These are phyloP conservation scores for Kryptolebias marmoratus DNA, from an alignment of 2,113 vertebrate genomes.

Conservation along the genomic window DNA sequence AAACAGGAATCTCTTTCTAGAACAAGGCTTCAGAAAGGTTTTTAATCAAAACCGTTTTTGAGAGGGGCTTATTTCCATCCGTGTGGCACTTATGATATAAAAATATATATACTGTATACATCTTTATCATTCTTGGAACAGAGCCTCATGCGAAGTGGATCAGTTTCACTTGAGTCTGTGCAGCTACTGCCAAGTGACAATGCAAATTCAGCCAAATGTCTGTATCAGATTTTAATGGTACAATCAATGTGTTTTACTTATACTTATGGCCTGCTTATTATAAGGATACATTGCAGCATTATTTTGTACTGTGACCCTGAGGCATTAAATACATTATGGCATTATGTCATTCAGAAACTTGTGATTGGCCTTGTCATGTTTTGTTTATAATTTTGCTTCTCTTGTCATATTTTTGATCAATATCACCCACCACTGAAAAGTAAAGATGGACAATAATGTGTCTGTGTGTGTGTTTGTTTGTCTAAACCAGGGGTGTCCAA, in stretches of 20 bases:
- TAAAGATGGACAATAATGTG: no score
- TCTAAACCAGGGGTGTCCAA: no score
- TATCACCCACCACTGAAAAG: no score
- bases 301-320: background rate
- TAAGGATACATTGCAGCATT: background rate
- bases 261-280: conserved; percentile 13
- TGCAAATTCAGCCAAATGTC: conserved; percentile 45
- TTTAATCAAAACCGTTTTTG: conserved; percentile 32
- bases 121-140: conserved; percentile 47
- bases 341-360: background rate
- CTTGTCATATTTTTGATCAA: no score
- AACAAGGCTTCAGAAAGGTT: conserved; percentile 7
- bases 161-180: conserved; percentile 24
- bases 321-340: background rate
- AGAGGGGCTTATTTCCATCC: conserved; percentile 20
- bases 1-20: conserved; percentile 6
- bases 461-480: no score
- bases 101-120: background rate
- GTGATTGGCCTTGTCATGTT: no score
- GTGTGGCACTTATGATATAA: conserved; percentile 14
- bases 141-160: conserved; percentile 45
- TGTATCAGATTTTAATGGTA: conserved; percentile 8
- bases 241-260: conserved; percentile 6
- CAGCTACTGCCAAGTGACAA: conserved; percentile 43
- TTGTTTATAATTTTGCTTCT: no score